Evolutionary conservation across 1,140 invertebrate genomes (phyloP), one percentile per base, ranked within the genome.

Genomic region (Drosophila kikkawai): DNA sequence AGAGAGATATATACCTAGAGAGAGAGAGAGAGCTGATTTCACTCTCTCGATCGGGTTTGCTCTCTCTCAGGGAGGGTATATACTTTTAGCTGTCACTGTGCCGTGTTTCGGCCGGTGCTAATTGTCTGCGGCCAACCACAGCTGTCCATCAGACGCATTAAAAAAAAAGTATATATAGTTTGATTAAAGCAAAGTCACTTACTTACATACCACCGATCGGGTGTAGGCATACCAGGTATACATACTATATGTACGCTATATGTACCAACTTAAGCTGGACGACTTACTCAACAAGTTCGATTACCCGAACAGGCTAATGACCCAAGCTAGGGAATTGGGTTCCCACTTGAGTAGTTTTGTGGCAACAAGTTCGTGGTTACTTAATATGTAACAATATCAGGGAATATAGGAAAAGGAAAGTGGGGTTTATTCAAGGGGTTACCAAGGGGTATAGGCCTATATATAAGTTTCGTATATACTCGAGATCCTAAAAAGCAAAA

Each of bases 231-330:
- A 32, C 13, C 13, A 26, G 22, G 15, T 47, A 26, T 19, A 47
- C 17, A 50, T 48, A 58, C 36, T 37, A 26, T 47, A 68, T 59
- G 34, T 56, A 48, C 9, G n/a, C 11, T 12, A 69, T 56, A 26
- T 56, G 4, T 17, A 34, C 7, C 26, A 34, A 55, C 15, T 59
- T 61, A n/a, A 32, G 44, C 37, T 59, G 36, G 29, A 34, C 64
- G 29, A 53, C 45, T 71, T 61, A 70, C 53, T 56, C 36, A 39
- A 56, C 45, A 75, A 71, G 75, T 85, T 85, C 79, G 75, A 85
- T 81, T 86, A 79, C 79, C 82, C 71, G 74, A 8, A 9, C 57
- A 65, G 79, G 83, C 79, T 44, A 82, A 82, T 70, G 83, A 51
- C 75, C 82, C 34, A 19, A 7, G 26, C 0, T 44, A 29, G 37